A percentile compares a stretch with the other conserved stretches of the same genome.
These are phyloP conservation scores for Aelia acuminata DNA, from an alignment of 2,888 invertebrate genomes.

Conservation along the genomic window DNA sequence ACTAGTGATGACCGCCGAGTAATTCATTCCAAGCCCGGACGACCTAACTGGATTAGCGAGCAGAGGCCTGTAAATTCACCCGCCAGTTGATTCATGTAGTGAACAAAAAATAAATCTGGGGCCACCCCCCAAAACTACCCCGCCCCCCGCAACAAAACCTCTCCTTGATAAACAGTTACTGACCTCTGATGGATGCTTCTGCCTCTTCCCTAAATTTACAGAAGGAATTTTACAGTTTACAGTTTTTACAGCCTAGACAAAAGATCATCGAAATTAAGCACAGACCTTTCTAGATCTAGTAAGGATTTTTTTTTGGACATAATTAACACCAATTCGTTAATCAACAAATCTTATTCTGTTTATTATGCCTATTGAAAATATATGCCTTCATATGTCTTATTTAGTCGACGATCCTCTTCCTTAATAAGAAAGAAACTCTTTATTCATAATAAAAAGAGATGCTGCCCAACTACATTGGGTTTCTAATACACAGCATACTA, in stretches of 20 bases:
- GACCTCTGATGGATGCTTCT: neutral
- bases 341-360: too few relatives aligned
- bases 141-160: constrained; percentile 35
- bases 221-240: neutral
- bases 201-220: neutral
- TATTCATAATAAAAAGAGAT: too few relatives aligned
- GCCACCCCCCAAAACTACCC: neutral
- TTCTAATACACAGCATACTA: too few relatives aligned
- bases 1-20: neutral
- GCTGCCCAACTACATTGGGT: too few relatives aligned
- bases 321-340: too few relatives aligned
- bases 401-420: too few relatives aligned
- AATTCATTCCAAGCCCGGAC: neutral
- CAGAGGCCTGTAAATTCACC: neutral
- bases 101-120: constrained; percentile 33
- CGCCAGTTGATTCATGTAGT: neutral
- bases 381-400: too few relatives aligned
- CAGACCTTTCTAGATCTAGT: too few relatives aligned
- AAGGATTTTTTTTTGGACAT: too few relatives aligned
- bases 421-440: too few relatives aligned
- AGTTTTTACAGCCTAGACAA: neutral
- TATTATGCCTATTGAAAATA: too few relatives aligned
- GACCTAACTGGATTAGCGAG: constrained; percentile 7
- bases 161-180: constrained; percentile 23
- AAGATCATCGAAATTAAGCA: neutral